A percentile compares a stretch with the other conserved stretches of the same genome.
phyloP scores from a whole-genome alignment of 2,888 invertebrate genomes.

The Ectemnius continuus region DNA sequence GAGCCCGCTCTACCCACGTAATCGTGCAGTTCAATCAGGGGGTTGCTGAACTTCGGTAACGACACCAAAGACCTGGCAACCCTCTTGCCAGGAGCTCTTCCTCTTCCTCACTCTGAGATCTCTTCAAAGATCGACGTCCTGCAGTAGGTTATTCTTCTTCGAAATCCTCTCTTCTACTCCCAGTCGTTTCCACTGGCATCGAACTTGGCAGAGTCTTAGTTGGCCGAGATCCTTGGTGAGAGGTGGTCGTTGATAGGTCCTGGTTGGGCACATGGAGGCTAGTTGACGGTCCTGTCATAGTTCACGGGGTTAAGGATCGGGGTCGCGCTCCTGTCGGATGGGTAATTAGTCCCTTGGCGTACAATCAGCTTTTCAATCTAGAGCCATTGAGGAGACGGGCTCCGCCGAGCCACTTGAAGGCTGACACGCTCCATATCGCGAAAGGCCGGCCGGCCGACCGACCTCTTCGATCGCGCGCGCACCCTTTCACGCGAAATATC shows the following conservation, averaged over 20 bases:
- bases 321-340: conserved; percentile 5
- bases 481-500: too few species aligned
- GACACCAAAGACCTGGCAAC: conserved; percentile 43
- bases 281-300: neutral
- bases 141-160: neutral
- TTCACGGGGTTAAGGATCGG: conserved; percentile 9
- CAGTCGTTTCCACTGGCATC: neutral
- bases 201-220: too few species aligned
- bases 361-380: conserved; percentile 25
- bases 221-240: neutral
- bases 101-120: too few species aligned
- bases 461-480: too few species aligned
- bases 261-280: neutral
- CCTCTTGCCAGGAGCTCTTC: neutral
- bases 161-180: neutral
- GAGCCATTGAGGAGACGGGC: conserved; percentile 1
- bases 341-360: conserved; percentile 21
- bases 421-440: neutral
- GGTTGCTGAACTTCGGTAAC: conserved; percentile 70
- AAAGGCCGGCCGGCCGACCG: neutral
- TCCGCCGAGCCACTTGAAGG: neutral
- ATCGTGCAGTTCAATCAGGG: conserved; percentile 69
- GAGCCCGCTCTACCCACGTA: conserved; percentile 61
- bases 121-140: too few species aligned
- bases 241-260: neutral